Base-by-base conservation (phyloP, 1,140 invertebrate genomes). In the Dendrolimus kikuchii region DNA sequence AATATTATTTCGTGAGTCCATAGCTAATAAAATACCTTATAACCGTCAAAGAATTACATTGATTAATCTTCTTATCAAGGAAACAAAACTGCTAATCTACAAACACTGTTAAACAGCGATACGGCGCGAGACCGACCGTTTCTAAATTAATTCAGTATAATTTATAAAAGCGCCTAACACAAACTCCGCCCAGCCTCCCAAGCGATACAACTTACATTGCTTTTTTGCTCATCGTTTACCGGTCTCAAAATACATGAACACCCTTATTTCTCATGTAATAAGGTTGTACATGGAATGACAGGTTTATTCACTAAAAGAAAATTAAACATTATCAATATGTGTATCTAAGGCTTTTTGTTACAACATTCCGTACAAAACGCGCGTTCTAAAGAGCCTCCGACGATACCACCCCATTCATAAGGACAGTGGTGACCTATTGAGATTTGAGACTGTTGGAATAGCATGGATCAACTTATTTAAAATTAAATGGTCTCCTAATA, bases 381-480 rank as follows among this genome's bases (percentile, higher is more conserved):
- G 74, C 71, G 79, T 82, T 86, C 79, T 86, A 86, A 82, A 82
- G 83, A 81, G 79, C 77, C 71, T 62, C 77, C 80, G 80, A 80
- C 78, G 71, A 84, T 84, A 82, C 82, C 82, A 86, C 81, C 81
- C 23, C 83, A 86, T 86, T 86, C 82, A 86, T 86, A 66, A 81
- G 68, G 74, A 77, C 74, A 77, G 66, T 81, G 79, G 77, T 86
- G 77, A 86, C 82, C 81, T 84, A 86, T 86, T 83, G 78, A 86
- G 71, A 80, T 78, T 81, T 57, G 68, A 76, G 66, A 63, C 62
- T 62, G 63, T 51, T 53, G 55, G 58, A 42, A 40, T 76, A 70
- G 48, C 67, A 48, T 76, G 72, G 82, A 86, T 59, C 69, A 50
- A 53, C 44, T 42, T 47, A 38, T 23, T 2, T 23, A 23, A 23